A percentile compares a stretch with the other conserved stretches of the same genome.
Conservation (phyloP, 2,797 vertebrate species). For the Thaleichthys pacificus region DNA sequence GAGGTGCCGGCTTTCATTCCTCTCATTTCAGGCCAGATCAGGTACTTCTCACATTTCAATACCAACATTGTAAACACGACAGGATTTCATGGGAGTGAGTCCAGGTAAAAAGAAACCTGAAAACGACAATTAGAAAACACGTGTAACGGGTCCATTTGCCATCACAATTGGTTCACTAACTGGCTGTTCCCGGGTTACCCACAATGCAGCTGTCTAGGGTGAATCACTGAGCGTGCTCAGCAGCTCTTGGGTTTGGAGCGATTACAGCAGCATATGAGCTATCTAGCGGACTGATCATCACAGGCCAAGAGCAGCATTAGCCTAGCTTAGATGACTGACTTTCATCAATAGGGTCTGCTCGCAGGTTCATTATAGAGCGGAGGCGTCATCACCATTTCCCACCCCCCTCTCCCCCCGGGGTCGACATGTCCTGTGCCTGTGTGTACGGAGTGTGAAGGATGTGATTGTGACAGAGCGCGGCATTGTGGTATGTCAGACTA, state of each 20-base stretch:
- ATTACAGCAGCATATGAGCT: constrained; percentile 45
- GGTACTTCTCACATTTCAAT: constrained; percentile 39
- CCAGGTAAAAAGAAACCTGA: constrained; percentile 24
- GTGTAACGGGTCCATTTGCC: constrained; percentile 38
- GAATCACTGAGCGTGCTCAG: constrained; percentile 50
- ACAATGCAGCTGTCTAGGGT: constrained; percentile 41
- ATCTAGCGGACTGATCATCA: constrained; percentile 45
- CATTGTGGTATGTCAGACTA: background rate
- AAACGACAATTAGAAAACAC: no score
- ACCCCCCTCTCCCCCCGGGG: background rate
- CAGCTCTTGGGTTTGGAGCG: constrained; percentile 38
- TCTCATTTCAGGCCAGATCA: constrained; percentile 18
- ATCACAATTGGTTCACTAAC: constrained; percentile 46
- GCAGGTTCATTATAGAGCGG: constrained; percentile 40
- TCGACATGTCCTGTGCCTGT: constrained; percentile 4
- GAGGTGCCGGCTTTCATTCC: constrained; percentile 39
- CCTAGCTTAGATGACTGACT: constrained; percentile 22
- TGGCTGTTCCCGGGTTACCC: constrained; percentile 33
- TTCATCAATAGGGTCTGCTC: constrained; percentile 42
- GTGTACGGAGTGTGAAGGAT: background rate
- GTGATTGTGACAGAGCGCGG: background rate
- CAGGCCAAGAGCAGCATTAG: constrained; percentile 20
- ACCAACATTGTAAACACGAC: constrained; percentile 20
- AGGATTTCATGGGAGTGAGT: constrained; percentile 6
- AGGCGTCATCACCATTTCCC: constrained; percentile 6